Evolutionary conservation across 2,888 invertebrate genomes (phyloP), one percentile per base, ranked within the genome.

Genomic region (Zonitis immaculata): DNA sequence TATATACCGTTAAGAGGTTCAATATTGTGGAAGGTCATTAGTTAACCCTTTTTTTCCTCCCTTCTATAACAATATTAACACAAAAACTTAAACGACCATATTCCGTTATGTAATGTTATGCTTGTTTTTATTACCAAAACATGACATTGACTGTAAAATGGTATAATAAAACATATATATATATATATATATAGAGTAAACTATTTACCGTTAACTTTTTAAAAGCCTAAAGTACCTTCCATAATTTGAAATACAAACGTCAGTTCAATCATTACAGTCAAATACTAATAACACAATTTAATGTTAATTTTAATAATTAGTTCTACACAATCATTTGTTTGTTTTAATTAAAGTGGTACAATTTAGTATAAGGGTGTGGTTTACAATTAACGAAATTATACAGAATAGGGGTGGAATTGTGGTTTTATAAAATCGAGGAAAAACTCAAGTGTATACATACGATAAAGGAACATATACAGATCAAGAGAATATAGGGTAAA

Each of bases 121-220:
- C 71, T 66, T 68, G 69, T 72, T 73, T 68, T 72, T 72, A 68
- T 71, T 66, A 66, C 69, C 70, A 73, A 73, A 74, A 74, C 73
- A 73, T 68, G 70, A 69, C 68, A 65, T 58, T 65, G 68, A 66
- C 63, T 63, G 66, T 71, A 70, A 70, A 35, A 73, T 69, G 66
- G 59, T 68, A 71, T 58, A 70, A 72, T 73, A 73, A 72, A 74
- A 70, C 69, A 71, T 70, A n/a, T n/a, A n/a, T n/a, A n/a, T n/a
- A n/a, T n/a, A n/a, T n/a, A n/a, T n/a, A n/a, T n/a, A n/a, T n/a
- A 67, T 67, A 66, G 63, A 66, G 61, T 62, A 57, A 56, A 61
- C 60, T 52, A 61, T 62, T 64, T 68, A 60, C 72, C 71, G 71
- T 72, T 72, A 71, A 60, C 63, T 64, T 65, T 63, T 63, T 63